Conservation (phyloP, 2,113 vertebrate species). For the Xenopus laevis region DNA sequence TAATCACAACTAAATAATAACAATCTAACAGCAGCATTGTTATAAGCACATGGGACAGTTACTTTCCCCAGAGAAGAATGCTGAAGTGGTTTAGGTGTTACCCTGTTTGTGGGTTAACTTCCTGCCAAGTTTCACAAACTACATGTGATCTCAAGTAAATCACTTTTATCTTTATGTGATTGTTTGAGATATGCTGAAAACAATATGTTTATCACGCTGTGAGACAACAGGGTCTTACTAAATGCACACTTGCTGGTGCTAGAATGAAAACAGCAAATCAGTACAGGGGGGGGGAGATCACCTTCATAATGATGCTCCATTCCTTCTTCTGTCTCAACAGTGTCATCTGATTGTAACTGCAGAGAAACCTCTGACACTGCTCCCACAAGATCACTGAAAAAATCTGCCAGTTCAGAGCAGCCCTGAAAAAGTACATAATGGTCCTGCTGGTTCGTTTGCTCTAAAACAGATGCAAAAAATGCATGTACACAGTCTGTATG, state of each 20-base stretch:
- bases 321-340: constrained; percentile 76
- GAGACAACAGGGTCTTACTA: neutral
- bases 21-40: neutral
- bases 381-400: constrained; percentile 85
- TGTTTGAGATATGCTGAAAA: neutral
- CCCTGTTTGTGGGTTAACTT: constrained; percentile 13
- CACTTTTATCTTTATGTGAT: constrained; percentile 10
- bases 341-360: constrained; percentile 80
- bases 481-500: no score
- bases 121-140: neutral
- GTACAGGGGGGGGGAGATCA: constrained; percentile 40
- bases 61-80: neutral
- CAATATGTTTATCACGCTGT: neutral
- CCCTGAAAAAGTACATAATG: constrained; percentile 90
- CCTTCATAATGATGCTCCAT: constrained; percentile 93
- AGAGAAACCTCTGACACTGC: constrained; percentile 87
- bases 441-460: constrained; percentile 94
- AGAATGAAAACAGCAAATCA: neutral
- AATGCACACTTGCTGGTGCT: neutral
- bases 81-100: constrained; percentile 16
- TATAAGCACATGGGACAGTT: neutral
- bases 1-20: no score
- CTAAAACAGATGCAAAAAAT: constrained; percentile 53
- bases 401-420: constrained; percentile 83
- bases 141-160: constrained; percentile 13